A percentile compares a stretch with the other conserved stretches of the same genome.
phyloP scores from a whole-genome alignment of 2,797 vertebrate genomes.

The Pitangus sulphuratus region DNA sequence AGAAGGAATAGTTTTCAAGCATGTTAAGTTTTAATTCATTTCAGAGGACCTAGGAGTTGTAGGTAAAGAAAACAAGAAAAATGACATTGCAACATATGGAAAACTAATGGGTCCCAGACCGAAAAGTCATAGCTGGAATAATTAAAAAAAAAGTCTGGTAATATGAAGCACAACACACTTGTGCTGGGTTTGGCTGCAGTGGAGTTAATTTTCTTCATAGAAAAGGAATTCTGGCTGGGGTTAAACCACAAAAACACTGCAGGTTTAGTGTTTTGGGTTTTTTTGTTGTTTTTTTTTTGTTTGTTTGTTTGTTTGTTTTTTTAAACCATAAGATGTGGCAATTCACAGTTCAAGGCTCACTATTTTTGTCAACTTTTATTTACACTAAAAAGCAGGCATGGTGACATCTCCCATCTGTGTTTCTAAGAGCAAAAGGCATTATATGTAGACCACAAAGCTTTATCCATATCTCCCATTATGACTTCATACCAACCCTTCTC shows the following conservation, averaged over 20 bases:
- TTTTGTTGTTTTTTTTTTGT: neutral
- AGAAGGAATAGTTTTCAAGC: neutral
- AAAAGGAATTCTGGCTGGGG: neutral
- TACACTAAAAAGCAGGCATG: neutral
- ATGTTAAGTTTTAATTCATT: neutral
- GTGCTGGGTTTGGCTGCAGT: neutral
- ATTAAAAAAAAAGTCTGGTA: neutral
- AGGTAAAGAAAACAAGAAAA: neutral
- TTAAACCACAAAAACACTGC: neutral
- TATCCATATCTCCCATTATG: accelerated
- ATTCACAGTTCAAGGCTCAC: neutral
- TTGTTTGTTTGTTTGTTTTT: neutral
- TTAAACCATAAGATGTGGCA: neutral
- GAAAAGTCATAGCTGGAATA: neutral
- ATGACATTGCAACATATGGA: neutral
- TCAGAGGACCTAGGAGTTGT: neutral
- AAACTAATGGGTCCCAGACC: neutral
- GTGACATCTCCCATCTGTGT: neutral
- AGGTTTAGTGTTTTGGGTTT: neutral
- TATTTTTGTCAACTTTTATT: neutral
- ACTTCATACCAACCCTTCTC: neutral
- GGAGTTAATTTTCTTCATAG: neutral
- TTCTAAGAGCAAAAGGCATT: neutral
- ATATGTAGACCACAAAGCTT: neutral
- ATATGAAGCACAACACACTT: neutral